Evolutionary conservation across 2,113 vertebrate species (phyloP).

Genomic region (Prinia subflava): DNA sequence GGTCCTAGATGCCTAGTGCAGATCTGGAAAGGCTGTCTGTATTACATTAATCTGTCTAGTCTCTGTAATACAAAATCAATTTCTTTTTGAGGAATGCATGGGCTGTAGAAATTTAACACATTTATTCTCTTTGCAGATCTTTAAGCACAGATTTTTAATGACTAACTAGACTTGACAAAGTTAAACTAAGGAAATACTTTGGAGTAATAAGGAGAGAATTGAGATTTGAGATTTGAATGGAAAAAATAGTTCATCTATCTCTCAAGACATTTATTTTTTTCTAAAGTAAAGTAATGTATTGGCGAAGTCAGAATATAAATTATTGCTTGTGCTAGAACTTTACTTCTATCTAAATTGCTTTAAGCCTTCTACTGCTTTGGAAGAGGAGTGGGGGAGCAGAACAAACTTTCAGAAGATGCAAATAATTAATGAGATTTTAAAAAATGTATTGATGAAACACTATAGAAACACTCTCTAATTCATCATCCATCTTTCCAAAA

Average conservation of each 20-base stretch:
- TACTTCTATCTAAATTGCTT: slow-evolving; percentile 13
- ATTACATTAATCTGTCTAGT: background rate
- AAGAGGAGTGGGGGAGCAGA: background rate
- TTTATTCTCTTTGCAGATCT: background rate
- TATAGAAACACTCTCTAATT: background rate
- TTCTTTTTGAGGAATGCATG: background rate
- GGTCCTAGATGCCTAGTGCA: background rate
- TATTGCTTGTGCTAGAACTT: slow-evolving; percentile 5
- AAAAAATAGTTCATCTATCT: slow-evolving; percentile 11
- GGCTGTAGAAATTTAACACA: background rate
- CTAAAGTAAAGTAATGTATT: background rate
- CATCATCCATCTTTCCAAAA: slow-evolving; percentile 2
- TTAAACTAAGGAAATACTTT: background rate
- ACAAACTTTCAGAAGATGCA: background rate
- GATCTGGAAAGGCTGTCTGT: background rate
- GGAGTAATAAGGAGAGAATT: background rate
- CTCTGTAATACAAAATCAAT: background rate
- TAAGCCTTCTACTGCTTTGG: background rate
- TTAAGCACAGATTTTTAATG: background rate
- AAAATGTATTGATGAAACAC: background rate
- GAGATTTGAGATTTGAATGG: background rate
- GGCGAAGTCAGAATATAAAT: slow-evolving; percentile 20
- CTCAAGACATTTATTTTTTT: background rate
- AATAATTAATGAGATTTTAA: slow-evolving; percentile 49
- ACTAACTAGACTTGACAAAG: background rate